Conservation (phyloP, 2,797 vertebrate genomes). For the Pseudomugil gertrudae region DNA sequence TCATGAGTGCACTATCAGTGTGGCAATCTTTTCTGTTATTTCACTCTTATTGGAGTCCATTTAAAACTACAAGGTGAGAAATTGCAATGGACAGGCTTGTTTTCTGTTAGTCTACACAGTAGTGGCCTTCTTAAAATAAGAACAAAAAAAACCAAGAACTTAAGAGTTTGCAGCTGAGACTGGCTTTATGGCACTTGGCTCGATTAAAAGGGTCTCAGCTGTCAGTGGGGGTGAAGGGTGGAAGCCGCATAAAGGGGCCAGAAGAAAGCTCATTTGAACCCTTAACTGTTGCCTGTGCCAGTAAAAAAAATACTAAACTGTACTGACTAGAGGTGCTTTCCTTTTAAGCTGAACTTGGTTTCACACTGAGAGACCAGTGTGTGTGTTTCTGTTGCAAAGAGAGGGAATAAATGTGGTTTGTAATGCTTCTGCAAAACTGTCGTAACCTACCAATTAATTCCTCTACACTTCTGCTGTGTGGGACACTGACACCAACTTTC, state of each 20-base stretch:
- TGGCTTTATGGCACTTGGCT: constrained; percentile 5
- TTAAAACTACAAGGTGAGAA: not conserved
- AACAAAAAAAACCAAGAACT: constrained; percentile 6
- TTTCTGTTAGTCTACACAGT: not conserved
- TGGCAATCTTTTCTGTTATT: constrained; percentile 9
- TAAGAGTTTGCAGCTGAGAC: not conserved
- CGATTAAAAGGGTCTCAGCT: constrained; percentile 17
- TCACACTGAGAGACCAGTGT: not conserved
- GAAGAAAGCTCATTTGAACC: too few species aligned
- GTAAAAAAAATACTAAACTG: constrained; percentile 1
- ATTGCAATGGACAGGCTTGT: not conserved
- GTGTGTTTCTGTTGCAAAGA: too few species aligned
- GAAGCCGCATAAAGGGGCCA: too few species aligned
- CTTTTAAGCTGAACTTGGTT: constrained; percentile 1
- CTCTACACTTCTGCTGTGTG: constrained; percentile 1
- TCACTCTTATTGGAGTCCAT: not conserved
- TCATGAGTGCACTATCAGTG: not conserved
- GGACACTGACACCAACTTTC: not conserved
- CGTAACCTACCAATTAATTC: constrained; percentile 8
- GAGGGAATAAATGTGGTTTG: not conserved
- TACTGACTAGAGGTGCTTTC: not conserved
- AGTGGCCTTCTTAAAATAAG: constrained; percentile 3
- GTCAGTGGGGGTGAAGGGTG: too few species aligned
- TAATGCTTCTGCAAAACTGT: constrained; percentile 4
- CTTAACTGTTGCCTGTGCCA: not conserved